These are phyloP conservation scores for Myopa tessellatipennis DNA, from an alignment of 2,888 invertebrate genomes.

Conservation along the genomic window DNA sequence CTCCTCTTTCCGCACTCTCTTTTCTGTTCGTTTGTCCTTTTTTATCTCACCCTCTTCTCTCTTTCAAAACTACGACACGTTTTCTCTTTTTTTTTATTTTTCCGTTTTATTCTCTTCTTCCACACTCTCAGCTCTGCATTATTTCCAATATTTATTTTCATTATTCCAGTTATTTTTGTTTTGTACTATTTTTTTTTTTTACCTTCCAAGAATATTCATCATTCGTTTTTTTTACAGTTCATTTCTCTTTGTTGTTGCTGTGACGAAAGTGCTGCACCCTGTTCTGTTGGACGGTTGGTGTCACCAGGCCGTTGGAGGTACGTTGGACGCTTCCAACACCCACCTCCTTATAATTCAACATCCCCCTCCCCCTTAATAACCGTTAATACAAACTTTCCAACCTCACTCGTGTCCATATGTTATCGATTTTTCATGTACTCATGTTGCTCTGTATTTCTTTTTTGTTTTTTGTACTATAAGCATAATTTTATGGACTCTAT, in stretches of 20 bases:
- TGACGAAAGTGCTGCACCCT: neutral
- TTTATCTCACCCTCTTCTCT: neutral
- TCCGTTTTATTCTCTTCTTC: neutral
- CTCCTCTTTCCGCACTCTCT: no score
- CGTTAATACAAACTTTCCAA: no score
- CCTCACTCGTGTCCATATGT: conserved; percentile 54
- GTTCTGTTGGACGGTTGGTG: neutral
- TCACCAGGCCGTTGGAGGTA: neutral
- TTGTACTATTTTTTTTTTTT: conserved; percentile 6
- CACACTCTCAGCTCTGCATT: neutral
- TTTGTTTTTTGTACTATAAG: neutral
- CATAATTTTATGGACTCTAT: neutral
- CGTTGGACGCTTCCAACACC: conserved; percentile 44
- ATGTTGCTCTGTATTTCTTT: conserved; percentile 21
- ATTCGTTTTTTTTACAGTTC: neutral
- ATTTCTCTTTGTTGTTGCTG: neutral
- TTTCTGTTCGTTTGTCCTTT: no score
- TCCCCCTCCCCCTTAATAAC: no score
- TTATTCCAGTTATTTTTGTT: neutral
- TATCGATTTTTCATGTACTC: conserved; percentile 59
- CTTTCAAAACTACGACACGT: conserved; percentile 34
- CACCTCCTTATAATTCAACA: no score
- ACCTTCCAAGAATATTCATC: neutral
- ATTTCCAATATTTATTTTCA: conserved; percentile 13
- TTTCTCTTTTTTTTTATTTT: conserved; percentile 19